Percentiles rank a stretch among this genome's conserved stretches.
Evolutionary conservation across 2,888 invertebrate genomes (phyloP).

Genomic region (Dastarcus helophoroides): DNA sequence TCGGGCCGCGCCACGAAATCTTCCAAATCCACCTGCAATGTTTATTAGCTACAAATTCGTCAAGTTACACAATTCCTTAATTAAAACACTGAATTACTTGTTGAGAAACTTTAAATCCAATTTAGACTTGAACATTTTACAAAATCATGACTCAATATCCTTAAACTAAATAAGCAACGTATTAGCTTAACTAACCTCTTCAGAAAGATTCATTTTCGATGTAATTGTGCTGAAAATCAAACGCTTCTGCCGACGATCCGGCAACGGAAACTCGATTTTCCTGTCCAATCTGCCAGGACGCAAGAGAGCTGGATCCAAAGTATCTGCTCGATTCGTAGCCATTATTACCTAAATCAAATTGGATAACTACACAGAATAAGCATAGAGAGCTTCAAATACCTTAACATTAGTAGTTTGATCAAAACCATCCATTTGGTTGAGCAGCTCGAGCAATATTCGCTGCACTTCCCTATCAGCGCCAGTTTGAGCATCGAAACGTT

Average conservation of each 20-base stretch:
- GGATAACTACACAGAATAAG: not conserved
- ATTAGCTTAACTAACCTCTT: constrained; percentile 62
- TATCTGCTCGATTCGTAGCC: constrained; percentile 97
- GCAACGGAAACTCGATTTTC: constrained; percentile 97
- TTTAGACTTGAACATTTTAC: too few species aligned
- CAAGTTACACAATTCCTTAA: too few species aligned
- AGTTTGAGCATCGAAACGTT: constrained; percentile 95
- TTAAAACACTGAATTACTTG: too few species aligned
- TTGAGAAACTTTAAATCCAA: too few species aligned
- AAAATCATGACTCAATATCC: too few species aligned
- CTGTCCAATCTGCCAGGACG: constrained; percentile 93
- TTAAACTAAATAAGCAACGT: too few species aligned
- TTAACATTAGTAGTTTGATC: constrained; percentile 99
- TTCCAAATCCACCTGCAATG: constrained; percentile 77
- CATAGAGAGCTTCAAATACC: constrained; percentile 37
- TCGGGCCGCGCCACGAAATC: constrained; percentile 98
- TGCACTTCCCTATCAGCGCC: constrained; percentile 98
- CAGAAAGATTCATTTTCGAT: constrained; percentile 91
- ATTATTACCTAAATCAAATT: constrained; percentile 53
- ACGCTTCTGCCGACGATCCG: constrained; percentile 85
- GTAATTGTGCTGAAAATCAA: constrained; percentile 98
- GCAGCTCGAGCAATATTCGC: constrained; percentile 87
- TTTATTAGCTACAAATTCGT: too few species aligned
- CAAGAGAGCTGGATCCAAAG: constrained; percentile 92
- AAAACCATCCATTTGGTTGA: constrained; percentile 99